Base-by-base conservation (phyloP, 2,797 vertebrate genomes). In the Parambassis ranga region DNA sequence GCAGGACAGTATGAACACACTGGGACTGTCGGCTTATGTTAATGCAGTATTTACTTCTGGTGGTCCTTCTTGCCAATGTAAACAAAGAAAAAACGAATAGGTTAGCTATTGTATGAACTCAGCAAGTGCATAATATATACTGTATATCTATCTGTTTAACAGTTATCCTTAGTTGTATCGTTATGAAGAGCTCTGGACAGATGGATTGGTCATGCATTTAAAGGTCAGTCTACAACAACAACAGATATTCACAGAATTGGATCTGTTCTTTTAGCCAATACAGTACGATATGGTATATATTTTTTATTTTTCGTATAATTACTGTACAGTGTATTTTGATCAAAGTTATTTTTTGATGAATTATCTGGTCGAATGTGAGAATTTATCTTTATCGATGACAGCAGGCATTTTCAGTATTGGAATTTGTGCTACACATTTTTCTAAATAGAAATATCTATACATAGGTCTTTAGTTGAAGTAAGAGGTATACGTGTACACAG, bases 311-410 rank as follows among this genome's bases (percentile, higher is more conserved):
- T 82, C 57, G 31, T 90, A 89, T 76, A 52, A 83, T 83, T 82
- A 66, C 52, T 76, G 71, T 85, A 86, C 74, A 75, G 75, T 71
- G 81, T 82, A 88, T 89, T 87, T 82, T 87, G 71, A 84, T 75
- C 49, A 84, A 79, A 89, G 44, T 92, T 90, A 90, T 91, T 90
- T 90, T 91, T 91, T 84, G 46, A 87, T 74, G 76, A 88, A 79
- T 87, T 79, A 73, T 71, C 72, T 58, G 56, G 63, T 71, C 65
- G 79, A 89, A 88, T 89, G 84, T 72, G 32, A 82, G 61, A 64
- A 75, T 87, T 77, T 78, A 72, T 76, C 80, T 79, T 84, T 84
- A 70, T 75, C 43, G 76, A 67, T 55, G 44, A 74, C 43, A 51
- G 53, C 56, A 33, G 80, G 65, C 56, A 69, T 82, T 88, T 86